Evolutionary conservation across 2,113 vertebrate genomes (phyloP), one percentile per base, ranked within the genome.

Genomic region (Axis porcinus): DNA sequence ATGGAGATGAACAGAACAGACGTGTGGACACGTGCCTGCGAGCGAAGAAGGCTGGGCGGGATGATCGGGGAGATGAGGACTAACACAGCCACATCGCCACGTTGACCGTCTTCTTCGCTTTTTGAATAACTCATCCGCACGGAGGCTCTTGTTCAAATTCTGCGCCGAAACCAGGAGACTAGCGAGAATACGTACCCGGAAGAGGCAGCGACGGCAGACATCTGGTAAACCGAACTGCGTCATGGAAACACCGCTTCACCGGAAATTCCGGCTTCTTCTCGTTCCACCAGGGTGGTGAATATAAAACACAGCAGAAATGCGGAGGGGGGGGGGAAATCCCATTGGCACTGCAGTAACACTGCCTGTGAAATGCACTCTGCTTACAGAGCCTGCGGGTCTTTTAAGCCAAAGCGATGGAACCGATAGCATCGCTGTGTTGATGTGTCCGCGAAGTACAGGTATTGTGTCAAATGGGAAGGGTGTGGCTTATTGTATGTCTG

Each of bases 391-490:
- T 94, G 84, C 87, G 28, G 3, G 2, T 36, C 36, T 86, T 50
- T 92, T 92, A 62, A 47, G 67, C 40, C 54, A 82, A 23, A 76
- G 27, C 16, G 79, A 84, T n/a, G 28, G 28, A 91, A 79, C 33
- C 9, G 86, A 60, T 5, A 70, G 3, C 43, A 7, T 82, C 9
- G 88, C 17, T 88, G 86, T 93, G 93, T 96, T 93, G 96, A 6
- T 5, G 25, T 2, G 6, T 4, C 4, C 0, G 33, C 8, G 64
- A 47, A 47, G 4, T 21, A 16, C 19, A 86, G 1, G 0, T 57
- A 19, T 60, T 93, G n/a, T 25, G 9, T 82, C 97, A 93, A 79
- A 88, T 45, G 70, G 54, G 76, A 89, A 28, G 28, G 2, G 0
- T 43, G 60, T 36, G 91, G 12, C 14, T 40, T 25, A 6, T 36